phyloP scores from a whole-genome alignment of 2,888 invertebrate species.

The Heliconius sara region DNA sequence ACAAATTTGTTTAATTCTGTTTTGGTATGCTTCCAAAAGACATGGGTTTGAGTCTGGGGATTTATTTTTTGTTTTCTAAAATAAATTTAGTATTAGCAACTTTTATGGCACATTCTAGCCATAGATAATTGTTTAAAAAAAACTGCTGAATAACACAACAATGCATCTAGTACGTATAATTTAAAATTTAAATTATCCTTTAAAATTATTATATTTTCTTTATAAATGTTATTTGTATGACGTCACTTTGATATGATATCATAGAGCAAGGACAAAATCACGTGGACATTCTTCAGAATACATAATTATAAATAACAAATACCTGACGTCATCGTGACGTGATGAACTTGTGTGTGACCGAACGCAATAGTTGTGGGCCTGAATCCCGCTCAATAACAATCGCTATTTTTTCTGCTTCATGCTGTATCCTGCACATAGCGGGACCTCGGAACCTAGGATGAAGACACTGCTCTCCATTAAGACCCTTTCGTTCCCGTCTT shows the following conservation, averaged over 20 bases:
- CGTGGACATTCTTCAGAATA: slow-evolving; percentile 14
- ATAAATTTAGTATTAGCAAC: too few species aligned
- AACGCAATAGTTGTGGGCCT: too few species aligned
- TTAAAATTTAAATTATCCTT: neutral
- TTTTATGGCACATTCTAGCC: too few species aligned
- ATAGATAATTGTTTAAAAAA: neutral
- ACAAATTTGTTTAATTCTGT: too few species aligned
- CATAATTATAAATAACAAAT: slow-evolving; percentile 9
- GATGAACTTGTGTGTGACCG: neutral
- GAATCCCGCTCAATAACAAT: too few species aligned
- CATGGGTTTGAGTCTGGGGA: neutral
- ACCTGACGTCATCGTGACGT: slow-evolving; percentile 1
- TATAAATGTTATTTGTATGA: slow-evolving; percentile 4
- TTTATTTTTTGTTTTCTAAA: too few species aligned
- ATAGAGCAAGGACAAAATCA: slow-evolving; percentile 21
- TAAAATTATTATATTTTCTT: neutral
- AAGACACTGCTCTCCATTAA: neutral
- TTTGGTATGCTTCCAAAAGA: too few species aligned
- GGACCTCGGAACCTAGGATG: neutral
- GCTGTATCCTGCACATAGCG: neutral
- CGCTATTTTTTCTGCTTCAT: neutral
- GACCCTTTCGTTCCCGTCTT: neutral
- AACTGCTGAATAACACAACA: neutral
- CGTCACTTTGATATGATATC: slow-evolving; percentile 20
- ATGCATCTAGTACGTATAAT: neutral